phyloP scores from a whole-genome alignment of 2,888 invertebrate species.

The Euplagia quadripunctaria region DNA sequence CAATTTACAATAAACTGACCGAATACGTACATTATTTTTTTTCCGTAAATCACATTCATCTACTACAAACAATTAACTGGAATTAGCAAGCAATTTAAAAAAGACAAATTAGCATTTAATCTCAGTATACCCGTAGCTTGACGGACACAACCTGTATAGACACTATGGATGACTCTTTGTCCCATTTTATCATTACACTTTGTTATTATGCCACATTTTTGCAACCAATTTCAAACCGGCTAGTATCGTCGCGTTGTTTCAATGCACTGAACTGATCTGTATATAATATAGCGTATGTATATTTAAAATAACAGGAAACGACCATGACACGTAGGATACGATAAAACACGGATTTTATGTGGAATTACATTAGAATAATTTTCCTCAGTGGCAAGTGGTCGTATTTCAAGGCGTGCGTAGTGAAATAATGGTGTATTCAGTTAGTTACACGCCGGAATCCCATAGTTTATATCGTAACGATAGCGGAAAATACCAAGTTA shows the following conservation, averaged over 20 bases:
- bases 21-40: neutral
- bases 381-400: slow-evolving; percentile 60
- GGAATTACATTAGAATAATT: slow-evolving; percentile 65
- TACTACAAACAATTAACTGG: neutral
- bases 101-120: neutral
- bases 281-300: neutral
- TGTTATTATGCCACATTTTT: slow-evolving; percentile 35
- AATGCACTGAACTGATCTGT: slow-evolving; percentile 18
- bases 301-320: slow-evolving; percentile 76
- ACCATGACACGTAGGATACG: slow-evolving; percentile 73
- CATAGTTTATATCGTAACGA: slow-evolving; percentile 55
- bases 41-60: neutral
- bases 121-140: slow-evolving; percentile 6
- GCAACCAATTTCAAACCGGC: slow-evolving; percentile 56
- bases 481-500: slow-evolving; percentile 62
- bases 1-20: neutral
- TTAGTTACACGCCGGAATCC: slow-evolving; percentile 61
- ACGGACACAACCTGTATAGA: slow-evolving; percentile 37
- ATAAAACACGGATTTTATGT: slow-evolving; percentile 78
- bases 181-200: slow-evolving; percentile 34
- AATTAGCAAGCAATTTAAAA: neutral
- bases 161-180: slow-evolving; percentile 35
- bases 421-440: slow-evolving; percentile 64
- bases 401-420: slow-evolving; percentile 54
- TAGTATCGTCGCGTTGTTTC: slow-evolving; percentile 65